These are phyloP conservation scores for Galaxea fascicularis DNA, from an alignment of 92 coral and sea anemone genomes.

Conservation along the genomic window DNA sequence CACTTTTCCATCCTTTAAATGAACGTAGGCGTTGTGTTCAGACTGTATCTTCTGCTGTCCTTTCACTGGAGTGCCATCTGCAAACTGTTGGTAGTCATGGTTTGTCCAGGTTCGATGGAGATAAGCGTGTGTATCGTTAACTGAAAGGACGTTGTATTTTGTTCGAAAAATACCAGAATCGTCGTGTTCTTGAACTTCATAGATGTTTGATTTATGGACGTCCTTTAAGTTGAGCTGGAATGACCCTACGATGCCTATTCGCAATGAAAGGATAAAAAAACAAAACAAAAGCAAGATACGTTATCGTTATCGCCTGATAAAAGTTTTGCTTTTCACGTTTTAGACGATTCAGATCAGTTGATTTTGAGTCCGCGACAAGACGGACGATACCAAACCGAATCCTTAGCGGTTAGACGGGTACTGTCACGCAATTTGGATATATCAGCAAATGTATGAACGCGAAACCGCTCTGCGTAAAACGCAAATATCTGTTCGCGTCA, in stretches of 20 bases:
- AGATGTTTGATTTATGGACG: slow-evolving; percentile 29
- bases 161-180: slow-evolving; percentile 90
- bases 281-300: not conserved
- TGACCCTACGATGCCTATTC: slow-evolving; percentile 80
- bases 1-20: slow-evolving; percentile 73
- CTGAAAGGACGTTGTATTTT: slow-evolving; percentile 64
- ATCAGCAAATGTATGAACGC: too few species aligned
- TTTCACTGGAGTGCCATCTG: slow-evolving; percentile 85
- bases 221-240: slow-evolving; percentile 78
- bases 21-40: slow-evolving; percentile 73
- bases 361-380: too few species aligned
- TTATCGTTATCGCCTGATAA: not conserved
- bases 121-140: slow-evolving; percentile 78
- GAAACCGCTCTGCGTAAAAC: too few species aligned
- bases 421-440: too few species aligned
- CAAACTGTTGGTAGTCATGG: slow-evolving; percentile 80
- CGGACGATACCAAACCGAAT: too few species aligned
- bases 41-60: slow-evolving; percentile 88
- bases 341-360: too few species aligned
- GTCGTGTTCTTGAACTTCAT: slow-evolving; percentile 81
- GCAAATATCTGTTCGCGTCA: too few species aligned
- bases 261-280: not conserved
- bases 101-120: slow-evolving; percentile 89
- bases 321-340: not conserved
- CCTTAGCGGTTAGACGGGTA: too few species aligned